Evolutionary conservation across 2,888 invertebrate species (phyloP), one percentile per base, ranked within the genome.

Genomic region (Theretra japonica): DNA sequence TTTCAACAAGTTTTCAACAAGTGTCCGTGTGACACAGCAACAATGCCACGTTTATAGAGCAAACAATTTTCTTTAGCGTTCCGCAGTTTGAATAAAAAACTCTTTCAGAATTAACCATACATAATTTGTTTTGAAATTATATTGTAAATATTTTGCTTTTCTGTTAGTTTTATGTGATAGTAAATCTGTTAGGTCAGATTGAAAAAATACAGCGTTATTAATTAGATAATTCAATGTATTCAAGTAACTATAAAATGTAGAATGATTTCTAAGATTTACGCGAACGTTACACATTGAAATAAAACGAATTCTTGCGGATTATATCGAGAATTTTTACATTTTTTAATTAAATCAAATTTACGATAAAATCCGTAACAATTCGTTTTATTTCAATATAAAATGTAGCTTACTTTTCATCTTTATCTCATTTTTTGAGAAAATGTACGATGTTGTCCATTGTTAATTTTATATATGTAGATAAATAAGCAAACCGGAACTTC

Each of bases 1-100:
- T 65, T 65, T 62, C 41, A 65, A 23, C 48, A 65, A 65, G 21
- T 23, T 23, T 65, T 48, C 65, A 65, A 60, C 30, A 33, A 33
- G 60, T 60, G 30, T 60, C 19, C 30, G n/a, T 65, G 41, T 25
- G 48, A 65, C 23, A n/a, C 48, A 23, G 48, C 21, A 65, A 65
- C 62, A 41, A 11, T 4, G 33, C 17, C 21, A 41, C 21, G 41
- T 21, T 21, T n/a, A 62, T 33, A 62, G 62, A 62, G 33, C 62
- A 41, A 8, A 41, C 58, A 17, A 19, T 59, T 59, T 28, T 25
- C 11, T 59, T 53, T n/a, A 6, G 5, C 53, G 53, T 53, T 53
- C 53, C n/a, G 53, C n/a, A 19, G 17, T 53, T n/a, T 19, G 17
- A n/a, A n/a, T 53, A 6, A n/a, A 53, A 48, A 53, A 6, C 15